Conservation (phyloP, 2,888 invertebrate species). For the Bedellia somnulentella region DNA sequence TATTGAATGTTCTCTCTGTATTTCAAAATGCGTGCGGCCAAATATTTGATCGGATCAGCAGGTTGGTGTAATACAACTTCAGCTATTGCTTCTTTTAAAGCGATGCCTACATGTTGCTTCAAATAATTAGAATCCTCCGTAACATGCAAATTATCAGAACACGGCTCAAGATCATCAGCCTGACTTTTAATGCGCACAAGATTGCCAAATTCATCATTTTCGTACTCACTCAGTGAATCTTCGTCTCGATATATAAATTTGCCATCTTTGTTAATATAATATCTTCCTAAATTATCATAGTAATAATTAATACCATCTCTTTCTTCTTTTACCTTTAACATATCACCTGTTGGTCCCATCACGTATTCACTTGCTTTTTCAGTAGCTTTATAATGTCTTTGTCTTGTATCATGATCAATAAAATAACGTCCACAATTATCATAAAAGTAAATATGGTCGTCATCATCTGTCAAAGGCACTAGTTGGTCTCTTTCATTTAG, state of each 20-base stretch:
- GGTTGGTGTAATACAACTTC: constrained; percentile 21
- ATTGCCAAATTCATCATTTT: constrained; percentile 49
- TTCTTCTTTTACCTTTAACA: constrained; percentile 38
- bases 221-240: constrained; percentile 41
- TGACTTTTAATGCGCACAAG: constrained; percentile 43
- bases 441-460: constrained; percentile 33
- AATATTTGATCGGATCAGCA: constrained; percentile 18
- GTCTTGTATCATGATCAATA: constrained; percentile 26
- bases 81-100: constrained; percentile 19
- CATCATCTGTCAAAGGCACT: constrained; percentile 35
- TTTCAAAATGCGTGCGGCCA: constrained; percentile 17
- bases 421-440: constrained; percentile 50
- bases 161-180: constrained; percentile 30
- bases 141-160: constrained; percentile 36
- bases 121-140: constrained; percentile 18
- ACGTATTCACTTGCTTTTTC: constrained; percentile 40
- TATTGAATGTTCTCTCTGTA: constrained; percentile 13
- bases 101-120: constrained; percentile 15
- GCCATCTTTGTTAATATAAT: constrained; percentile 35
- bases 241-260: constrained; percentile 41
- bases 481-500: constrained; percentile 35
- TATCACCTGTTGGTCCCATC: constrained; percentile 36
- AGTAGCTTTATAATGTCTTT: constrained; percentile 41
- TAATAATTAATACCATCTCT: constrained; percentile 33
- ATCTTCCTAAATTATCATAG: constrained; percentile 45